Evolutionary conservation across 1,140 invertebrate genomes (phyloP).

Genomic region (Ladona fulva): DNA sequence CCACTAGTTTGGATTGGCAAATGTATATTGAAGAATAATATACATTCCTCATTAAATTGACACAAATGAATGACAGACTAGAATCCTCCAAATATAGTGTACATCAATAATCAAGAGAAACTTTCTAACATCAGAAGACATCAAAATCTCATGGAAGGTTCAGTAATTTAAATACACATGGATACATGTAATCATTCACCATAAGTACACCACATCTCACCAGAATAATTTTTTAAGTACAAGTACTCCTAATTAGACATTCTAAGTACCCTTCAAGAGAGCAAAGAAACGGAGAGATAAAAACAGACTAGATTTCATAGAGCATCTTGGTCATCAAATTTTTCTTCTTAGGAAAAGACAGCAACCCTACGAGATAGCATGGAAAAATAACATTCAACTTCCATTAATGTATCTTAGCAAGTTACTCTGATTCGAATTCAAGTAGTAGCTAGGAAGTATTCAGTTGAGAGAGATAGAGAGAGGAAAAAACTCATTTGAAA

Average conservation of each 20-base stretch:
- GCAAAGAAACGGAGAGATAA: background rate
- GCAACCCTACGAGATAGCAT: no score
- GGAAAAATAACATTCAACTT: no score
- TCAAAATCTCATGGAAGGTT: constrained; percentile 9
- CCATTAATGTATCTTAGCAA: no score
- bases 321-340: no score
- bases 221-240: constrained; percentile 3
- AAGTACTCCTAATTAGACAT: background rate
- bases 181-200: constrained; percentile 6
- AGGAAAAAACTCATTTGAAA: background rate
- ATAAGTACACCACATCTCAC: background rate
- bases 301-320: no score
- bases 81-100: background rate
- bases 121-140: constrained; percentile 6
- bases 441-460: background rate
- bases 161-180: constrained; percentile 7
- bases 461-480: background rate
- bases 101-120: background rate
- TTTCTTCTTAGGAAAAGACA: no score
- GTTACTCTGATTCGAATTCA: background rate
- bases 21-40: background rate
- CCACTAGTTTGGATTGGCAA: background rate
- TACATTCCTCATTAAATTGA: background rate
- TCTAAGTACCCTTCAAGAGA: background rate
- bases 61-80: constrained; percentile 1